Evolutionary conservation across 1,140 invertebrate genomes (phyloP).

Genomic region (Portunus trituberculatus): DNA sequence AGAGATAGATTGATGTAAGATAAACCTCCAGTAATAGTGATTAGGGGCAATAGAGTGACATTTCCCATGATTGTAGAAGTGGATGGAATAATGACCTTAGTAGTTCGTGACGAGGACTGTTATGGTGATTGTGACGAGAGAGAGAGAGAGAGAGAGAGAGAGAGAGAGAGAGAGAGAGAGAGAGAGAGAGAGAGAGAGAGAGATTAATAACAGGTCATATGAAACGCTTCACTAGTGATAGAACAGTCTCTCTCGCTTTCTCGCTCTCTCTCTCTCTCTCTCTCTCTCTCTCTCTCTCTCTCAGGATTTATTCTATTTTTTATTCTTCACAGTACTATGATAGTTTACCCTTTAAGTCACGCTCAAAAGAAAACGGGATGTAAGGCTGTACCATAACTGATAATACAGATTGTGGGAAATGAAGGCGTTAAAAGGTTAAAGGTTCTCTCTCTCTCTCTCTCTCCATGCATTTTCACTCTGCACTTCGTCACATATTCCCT

Average conservation of each 20-base stretch:
- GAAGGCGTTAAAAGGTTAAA: background rate
- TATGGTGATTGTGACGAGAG: background rate
- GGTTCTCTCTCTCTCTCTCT: background rate
- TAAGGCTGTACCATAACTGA: background rate
- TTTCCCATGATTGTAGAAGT: no score
- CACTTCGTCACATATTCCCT: no score
- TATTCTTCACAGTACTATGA: background rate
- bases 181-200: slow-evolving; percentile 20
- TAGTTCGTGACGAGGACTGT: background rate
- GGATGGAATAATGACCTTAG: no score
- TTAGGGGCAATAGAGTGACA: no score
- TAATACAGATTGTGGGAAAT: background rate
- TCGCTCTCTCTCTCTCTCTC: background rate
- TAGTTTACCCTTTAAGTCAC: background rate
- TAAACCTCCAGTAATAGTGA: no score
- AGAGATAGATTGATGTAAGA: no score
- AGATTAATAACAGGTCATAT: background rate
- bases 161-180: slow-evolving; percentile 20
- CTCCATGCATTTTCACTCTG: background rate
- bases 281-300: background rate
- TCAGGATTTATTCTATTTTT: background rate
- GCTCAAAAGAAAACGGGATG: background rate
- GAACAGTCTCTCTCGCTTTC: background rate
- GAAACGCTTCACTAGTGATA: background rate
- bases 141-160: slow-evolving; percentile 10